Evolutionary conservation across 2,797 vertebrate genomes (phyloP).

Genomic region (Lycodopsis pacificus): DNA sequence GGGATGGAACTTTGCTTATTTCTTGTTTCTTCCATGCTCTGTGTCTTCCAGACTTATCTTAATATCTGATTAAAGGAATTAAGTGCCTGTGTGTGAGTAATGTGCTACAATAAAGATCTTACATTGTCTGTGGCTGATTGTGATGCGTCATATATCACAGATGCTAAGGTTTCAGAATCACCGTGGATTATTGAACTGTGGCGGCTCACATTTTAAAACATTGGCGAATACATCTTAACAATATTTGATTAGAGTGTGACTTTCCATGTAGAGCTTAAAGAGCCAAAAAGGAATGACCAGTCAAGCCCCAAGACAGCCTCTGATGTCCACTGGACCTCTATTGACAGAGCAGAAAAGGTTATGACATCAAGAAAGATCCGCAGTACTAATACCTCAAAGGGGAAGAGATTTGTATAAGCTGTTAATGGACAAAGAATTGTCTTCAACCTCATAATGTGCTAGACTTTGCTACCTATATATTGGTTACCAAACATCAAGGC

Average conservation of each 20-base stretch:
- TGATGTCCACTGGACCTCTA: background rate
- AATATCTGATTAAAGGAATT: too few relatives aligned
- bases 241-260: background rate
- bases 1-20: too few relatives aligned
- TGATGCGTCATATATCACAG: background rate
- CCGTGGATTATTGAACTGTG: slow-evolving; percentile 17
- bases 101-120: too few relatives aligned
- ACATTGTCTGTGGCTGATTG: background rate
- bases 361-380: background rate
- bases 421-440: slow-evolving; percentile 53
- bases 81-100: too few relatives aligned
- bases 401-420: slow-evolving; percentile 53
- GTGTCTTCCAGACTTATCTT: too few relatives aligned
- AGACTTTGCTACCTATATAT: background rate
- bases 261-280: slow-evolving; percentile 3
- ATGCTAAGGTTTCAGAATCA: slow-evolving; percentile 24
- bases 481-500: background rate
- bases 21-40: too few relatives aligned
- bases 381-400: slow-evolving; percentile 7
- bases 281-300: background rate
- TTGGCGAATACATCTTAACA: slow-evolving; percentile 12
- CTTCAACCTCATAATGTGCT: slow-evolving; percentile 27
- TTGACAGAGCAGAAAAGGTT: background rate
- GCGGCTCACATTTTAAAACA: slow-evolving; percentile 10
- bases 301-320: background rate